Conservation (phyloP, 2,888 invertebrate genomes). For the Uropetala carovei region DNA sequence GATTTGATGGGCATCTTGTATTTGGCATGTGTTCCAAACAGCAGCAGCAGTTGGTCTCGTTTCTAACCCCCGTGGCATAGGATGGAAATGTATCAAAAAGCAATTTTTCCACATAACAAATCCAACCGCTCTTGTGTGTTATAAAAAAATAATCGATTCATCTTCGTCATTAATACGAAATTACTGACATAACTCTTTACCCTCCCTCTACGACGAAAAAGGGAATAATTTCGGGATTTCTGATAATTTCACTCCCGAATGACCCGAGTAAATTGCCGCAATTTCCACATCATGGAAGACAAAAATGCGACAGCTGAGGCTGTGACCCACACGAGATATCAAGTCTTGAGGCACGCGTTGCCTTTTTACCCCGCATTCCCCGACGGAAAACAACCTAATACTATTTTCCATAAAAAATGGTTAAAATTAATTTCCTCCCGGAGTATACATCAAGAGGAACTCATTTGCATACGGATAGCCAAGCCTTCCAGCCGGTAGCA, state of each 20-base stretch:
- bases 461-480: constrained; percentile 24
- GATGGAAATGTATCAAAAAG: no score
- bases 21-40: no score
- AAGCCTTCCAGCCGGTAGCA: background rate
- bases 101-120: background rate
- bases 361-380: no score
- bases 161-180: background rate
- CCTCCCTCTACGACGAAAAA: background rate
- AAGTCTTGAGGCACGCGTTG: background rate
- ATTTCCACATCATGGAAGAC: background rate
- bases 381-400: background rate
- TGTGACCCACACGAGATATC: no score
- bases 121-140: background rate
- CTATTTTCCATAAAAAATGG: constrained; percentile 1
- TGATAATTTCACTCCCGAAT: background rate
- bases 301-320: background rate
- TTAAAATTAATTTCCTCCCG: constrained; percentile 27
- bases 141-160: background rate
- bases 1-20: no score
- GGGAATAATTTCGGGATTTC: background rate
- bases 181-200: background rate
- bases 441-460: background rate
- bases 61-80: no score
- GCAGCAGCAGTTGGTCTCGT: no score
- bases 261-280: background rate